Conservation (phyloP, 2,888 invertebrate genomes). For the Drosophila prolongata region DNA sequence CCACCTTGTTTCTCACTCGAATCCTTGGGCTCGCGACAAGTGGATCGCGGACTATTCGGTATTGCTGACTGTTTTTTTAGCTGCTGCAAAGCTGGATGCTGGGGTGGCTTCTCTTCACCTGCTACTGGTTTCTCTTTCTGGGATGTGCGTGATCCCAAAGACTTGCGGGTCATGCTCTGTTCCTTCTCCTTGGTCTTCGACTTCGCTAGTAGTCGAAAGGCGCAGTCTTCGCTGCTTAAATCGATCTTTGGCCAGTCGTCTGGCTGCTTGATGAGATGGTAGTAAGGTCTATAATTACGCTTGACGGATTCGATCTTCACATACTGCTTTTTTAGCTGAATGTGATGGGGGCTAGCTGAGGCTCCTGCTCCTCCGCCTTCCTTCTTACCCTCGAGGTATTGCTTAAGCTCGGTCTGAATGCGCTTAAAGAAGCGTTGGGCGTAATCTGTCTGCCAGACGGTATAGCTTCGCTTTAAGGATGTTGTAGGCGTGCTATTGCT, state of each 20-base stretch:
- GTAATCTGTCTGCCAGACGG: conserved; percentile 86
- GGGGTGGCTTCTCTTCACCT: conserved; percentile 33
- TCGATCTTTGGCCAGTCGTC: conserved; percentile 84
- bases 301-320: conserved; percentile 88
- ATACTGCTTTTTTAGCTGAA: conserved; percentile 87
- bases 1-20: conserved; percentile 86
- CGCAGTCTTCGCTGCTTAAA: conserved; percentile 82
- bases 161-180: conserved; percentile 83
- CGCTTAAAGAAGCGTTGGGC: conserved; percentile 88
- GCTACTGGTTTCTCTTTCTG: conserved; percentile 57
- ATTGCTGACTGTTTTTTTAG: conserved; percentile 22
- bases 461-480: conserved; percentile 74
- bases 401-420: conserved; percentile 84
- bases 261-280: conserved; percentile 82
- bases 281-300: conserved; percentile 83
- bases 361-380: conserved; percentile 37
- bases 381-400: conserved; percentile 66
- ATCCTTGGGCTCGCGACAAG: conserved; percentile 68
- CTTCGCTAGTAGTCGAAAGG: conserved; percentile 73
- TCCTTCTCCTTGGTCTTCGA: conserved; percentile 48
- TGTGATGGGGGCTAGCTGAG: conserved; percentile 41
- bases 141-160: conserved; percentile 79
- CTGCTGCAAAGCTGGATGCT: conserved; percentile 31
- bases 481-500: conserved; percentile 52
- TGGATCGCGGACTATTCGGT: conserved; percentile 54